A percentile compares a stretch with the other conserved stretches of the same genome.
Conservation (phyloP, 92 coral and sea anemone genomes). For the Epizoanthus illoricatus region DNA sequence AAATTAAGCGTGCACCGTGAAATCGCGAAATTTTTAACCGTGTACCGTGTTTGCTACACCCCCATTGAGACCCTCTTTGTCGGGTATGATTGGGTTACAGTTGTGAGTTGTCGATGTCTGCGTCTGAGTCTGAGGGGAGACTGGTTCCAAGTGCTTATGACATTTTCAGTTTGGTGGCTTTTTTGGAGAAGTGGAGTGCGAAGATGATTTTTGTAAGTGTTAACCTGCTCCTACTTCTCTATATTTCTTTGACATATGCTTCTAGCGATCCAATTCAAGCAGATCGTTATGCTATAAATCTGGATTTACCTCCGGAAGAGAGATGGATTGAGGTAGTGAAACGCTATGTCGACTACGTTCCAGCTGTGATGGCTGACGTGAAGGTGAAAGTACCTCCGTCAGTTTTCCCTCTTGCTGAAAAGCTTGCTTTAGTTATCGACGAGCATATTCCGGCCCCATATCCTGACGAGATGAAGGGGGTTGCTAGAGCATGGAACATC, state of each 20-base stretch:
- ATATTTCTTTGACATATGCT: constrained; percentile 1
- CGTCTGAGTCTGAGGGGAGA: not conserved
- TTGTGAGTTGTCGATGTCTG: too few species aligned
- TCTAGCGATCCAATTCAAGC: constrained; percentile 64
- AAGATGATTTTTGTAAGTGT: constrained; percentile 14
- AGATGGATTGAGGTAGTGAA: constrained; percentile 72
- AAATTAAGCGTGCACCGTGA: too few species aligned
- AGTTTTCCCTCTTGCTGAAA: constrained; percentile 59
- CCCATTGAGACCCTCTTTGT: too few species aligned
- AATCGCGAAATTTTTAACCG: too few species aligned
- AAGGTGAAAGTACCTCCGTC: constrained; percentile 44
- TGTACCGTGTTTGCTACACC: too few species aligned
- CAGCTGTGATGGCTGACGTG: constrained; percentile 32
- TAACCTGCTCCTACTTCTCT: constrained; percentile 14
- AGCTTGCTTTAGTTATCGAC: constrained; percentile 58
- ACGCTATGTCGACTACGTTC: constrained; percentile 50
- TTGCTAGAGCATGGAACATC: constrained; percentile 66
- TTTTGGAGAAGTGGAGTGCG: not conserved
- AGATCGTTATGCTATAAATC: constrained; percentile 60
- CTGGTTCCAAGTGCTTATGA: not conserved
- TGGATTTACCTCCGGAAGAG: constrained; percentile 79
- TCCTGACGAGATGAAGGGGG: constrained; percentile 75
- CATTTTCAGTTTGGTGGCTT: not conserved
- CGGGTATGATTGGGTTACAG: too few species aligned
- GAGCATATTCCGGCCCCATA: constrained; percentile 71